Base-by-base conservation (phyloP, 2,113 vertebrate species). In the Tor tambroides region DNA sequence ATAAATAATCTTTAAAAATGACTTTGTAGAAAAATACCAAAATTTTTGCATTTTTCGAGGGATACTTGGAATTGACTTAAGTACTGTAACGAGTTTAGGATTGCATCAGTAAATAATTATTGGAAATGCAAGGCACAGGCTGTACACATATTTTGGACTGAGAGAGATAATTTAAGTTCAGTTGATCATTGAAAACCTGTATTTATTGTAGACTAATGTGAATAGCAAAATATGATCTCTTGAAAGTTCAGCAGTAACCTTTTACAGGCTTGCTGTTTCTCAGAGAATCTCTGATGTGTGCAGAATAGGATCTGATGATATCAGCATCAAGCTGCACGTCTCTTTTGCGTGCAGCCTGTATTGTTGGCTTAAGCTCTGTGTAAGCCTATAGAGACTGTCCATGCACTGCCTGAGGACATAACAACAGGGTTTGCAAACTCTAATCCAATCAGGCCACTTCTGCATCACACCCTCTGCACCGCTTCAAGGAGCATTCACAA, bases 381-480 rank as follows among this genome's bases (percentile, higher is more conserved):
- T 82, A 89, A 85, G 85, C 80, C 69, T 77, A 75, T 56, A 82
- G 69, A 38, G 19, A 19, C 54, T 51, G 12, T n/a, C 54, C 56
- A 63, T 67, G 41, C 49, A 32, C 79, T 59, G 82, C 74, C 61
- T 9, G 49, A 82, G 86, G 81, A 88, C 2, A 59, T 84, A 88
- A 72, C 87, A 72, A 69, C 77, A 63, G 84, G 85, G 86, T 90
- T 91, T 92, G 87, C 30, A 81, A 77, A 83, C 56, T 86, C 28
- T 95, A 95, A 95, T 95, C 94, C 83, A 86, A 89, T 94, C 93
- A 94, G 87, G 90, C 90, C 88, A 90, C 90, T 93, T 89, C 63
- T 77, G 30, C 75, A 80, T 69, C 80, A 63, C 14, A 74, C 32
- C 79, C 59, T 46, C 26, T 78, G 38, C 85, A 85, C 72, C 38